Base-by-base conservation (phyloP, 2,113 vertebrate species). In the Cyprinus carpio region DNA sequence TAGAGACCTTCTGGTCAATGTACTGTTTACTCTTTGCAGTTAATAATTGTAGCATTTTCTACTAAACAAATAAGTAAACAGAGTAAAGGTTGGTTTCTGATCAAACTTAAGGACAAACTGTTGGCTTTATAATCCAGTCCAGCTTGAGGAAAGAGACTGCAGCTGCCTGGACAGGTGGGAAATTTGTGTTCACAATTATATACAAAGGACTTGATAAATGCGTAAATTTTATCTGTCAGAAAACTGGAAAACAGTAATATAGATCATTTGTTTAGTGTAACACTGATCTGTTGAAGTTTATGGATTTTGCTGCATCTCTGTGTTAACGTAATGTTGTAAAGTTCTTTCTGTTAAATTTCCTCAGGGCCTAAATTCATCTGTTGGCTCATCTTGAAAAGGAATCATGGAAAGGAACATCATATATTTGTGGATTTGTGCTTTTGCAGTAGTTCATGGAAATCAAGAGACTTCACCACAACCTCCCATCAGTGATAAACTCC, bases 11-110 rank as follows among this genome's bases (percentile, higher is more conserved):
- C 9, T 37, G 9, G 18, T 11, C 18, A 11, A 31, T 34, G 0
- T 37, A 20, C 16, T 20, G 67, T 71, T 71, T 71, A 71, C 18
- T 56, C 18, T 40, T 51, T 49, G 49, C 49, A 31, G 67, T 62
- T 82, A 83, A 82, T 76, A 40, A 77, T 75, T 85, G 67, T 4
- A 71, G 3, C 20, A 27, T 16, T 56, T 80, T 27, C 25, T 75
- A 80, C 43, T 49, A 64, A 82, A 25, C 16, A 82, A 49, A 74
- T 74, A 23, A 51, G 20, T 46, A 64, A 88, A 85, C 74, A 80
- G 75, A 49, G 64, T 78, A 81, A 83, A 80, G 78, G 67, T 84
- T 75, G 46, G 5, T 34, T 9, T 69, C 16, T 80, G 4, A 72
- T 18, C 1, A 1, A n/a, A 51, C 46, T 27, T 62, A 27, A 67